A percentile compares a stretch with the other conserved stretches of the same genome.
Evolutionary conservation across 2,888 invertebrate species (phyloP).

Genomic region (Campoplex capitator): DNA sequence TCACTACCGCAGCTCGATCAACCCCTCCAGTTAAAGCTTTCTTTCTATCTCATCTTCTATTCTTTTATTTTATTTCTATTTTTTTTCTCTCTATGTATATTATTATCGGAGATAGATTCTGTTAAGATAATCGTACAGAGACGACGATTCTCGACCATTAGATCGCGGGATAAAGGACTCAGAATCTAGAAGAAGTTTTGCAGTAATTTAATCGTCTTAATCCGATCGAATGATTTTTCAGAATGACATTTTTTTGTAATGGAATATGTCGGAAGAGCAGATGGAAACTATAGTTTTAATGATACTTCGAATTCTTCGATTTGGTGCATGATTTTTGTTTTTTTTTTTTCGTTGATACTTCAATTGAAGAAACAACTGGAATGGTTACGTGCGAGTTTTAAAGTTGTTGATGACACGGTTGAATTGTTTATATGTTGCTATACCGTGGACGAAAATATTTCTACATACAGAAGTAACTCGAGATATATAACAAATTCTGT

Average conservation of each 20-base stretch:
- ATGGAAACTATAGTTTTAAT: background rate
- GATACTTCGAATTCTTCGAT: background rate
- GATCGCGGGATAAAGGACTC: constrained; percentile 24
- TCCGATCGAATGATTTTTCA: constrained; percentile 25
- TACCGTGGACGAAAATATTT: background rate
- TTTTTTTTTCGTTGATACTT: background rate
- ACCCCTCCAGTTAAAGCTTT: constrained; percentile 18
- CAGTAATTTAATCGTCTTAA: constrained; percentile 20
- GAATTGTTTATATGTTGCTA: constrained; percentile 8
- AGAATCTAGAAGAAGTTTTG: background rate
- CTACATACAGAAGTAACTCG: background rate
- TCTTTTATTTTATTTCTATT: background rate
- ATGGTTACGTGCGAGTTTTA: background rate
- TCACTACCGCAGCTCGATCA: constrained; percentile 31
- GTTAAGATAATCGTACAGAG: constrained; percentile 1
- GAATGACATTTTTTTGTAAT: background rate
- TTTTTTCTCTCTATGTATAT: constrained; percentile 32
- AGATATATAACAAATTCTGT: background rate
- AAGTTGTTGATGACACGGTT: background rate
- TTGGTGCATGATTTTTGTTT: background rate
- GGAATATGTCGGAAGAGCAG: too few relatives aligned
- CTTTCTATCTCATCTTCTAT: background rate
- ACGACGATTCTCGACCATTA: constrained; percentile 38
- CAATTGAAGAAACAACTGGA: background rate
- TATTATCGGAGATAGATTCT: constrained; percentile 44